Evolutionary conservation across 2,113 vertebrate genomes (phyloP), one percentile per base, ranked within the genome.

Genomic region (Epinephelus cyanopodus): DNA sequence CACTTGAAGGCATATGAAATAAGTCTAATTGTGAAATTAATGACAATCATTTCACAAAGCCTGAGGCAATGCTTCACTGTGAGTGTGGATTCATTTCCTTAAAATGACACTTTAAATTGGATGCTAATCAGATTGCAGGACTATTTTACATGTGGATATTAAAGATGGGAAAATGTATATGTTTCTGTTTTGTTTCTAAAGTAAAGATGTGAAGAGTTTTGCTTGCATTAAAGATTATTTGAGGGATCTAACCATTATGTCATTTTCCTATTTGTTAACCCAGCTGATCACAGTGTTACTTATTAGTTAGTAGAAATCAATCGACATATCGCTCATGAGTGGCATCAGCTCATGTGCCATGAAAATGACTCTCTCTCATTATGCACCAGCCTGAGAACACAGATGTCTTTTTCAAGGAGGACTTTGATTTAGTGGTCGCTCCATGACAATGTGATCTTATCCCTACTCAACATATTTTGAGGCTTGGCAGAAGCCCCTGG

Each of bases 11-110:
- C 52, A 62, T 67, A 72, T 68, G 9, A 60, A 75, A 61, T 61
- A 13, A 82, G 60, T 77, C 23, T 75, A 72, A 62, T 65, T 68
- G 73, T 53, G 66, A 90, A 83, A 88, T 77, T n/a, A 88, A 84
- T 61, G 71, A 79, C 45, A 80, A 58, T 69, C 68, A 19, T 61
- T 65, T 45, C 12, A 37, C 37, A 52, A 67, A 52, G 64, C 82
- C 63, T 47, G 57, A 75, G 70, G 85, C 71, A 37, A 50, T 57
- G 17, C 23, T 29, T 69, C 17, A 25, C 27, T 11, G 11, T 39
- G 11, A 70, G 45, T 74, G 45, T 18, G 14, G 77, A 79, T 83
- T 67, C 52, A 62, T 71, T 21, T 53, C 64, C 7, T 56, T 61
- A 47, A 61, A 77, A 71, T 58, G 14, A 63, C 14, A n/a, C 21